Base-by-base conservation (phyloP, 2,888 invertebrate genomes). In the Aporophyla lueneburgensis region DNA sequence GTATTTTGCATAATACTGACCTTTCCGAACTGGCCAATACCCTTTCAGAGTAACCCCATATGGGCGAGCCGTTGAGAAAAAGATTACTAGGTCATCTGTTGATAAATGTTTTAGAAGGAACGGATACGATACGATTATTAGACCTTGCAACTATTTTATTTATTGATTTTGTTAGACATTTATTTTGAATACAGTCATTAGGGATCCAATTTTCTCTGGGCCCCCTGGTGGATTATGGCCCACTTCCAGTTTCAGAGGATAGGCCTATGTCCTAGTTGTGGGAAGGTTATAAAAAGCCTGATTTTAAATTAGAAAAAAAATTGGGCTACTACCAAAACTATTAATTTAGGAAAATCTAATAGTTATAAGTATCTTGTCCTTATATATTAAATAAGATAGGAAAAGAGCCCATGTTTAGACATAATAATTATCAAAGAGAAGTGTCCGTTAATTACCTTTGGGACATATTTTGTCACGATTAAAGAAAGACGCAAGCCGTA, bases 1-100 rank as follows among this genome's bases (percentile, higher is more conserved):
- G 51, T 43, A 54, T 69, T 83, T 89, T 86, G 85, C 86, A 80
- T 81, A 85, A 84, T 58, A 10, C 65, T 85, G 85, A 89, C 88
- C 88, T 90, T 88, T 86, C 0, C 19, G 46, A 24, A 59, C 43
- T 87, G 89, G 87, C 76, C 91, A 84, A 70, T 88, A 86, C 88
- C 89, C 91, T 91, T 90, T 90, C 10, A 77, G 69, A 54, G 65
- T 73, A 77, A 76, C 78, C 79, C 75, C 80, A 76, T 77, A 82
- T 84, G 82, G 75, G 77, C 62, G 76, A 78, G 79, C 54, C 82
- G 56, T 78, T 74, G 67, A 69, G 66, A 84, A 84, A 78, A 78
- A 84, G 86, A 84, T 88, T 86, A 90, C 71, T 88, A 76, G 90
- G 89, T 89, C 86, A 84, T 74, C 77, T 71, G 81, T 56, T 27